phyloP scores from a whole-genome alignment of 2,888 invertebrate species.

The Hesperia comma region DNA sequence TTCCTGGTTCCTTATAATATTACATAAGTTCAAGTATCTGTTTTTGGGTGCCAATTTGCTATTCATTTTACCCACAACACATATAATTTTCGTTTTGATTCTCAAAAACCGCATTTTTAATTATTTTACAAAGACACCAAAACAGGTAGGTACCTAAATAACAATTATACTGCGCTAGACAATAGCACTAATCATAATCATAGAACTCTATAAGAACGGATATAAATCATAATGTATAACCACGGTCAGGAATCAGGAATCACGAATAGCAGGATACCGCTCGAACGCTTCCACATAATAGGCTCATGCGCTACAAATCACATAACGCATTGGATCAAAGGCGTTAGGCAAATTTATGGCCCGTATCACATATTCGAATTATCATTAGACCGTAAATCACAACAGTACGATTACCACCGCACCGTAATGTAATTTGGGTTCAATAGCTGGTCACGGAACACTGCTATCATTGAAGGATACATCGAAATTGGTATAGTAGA shows the following conservation, averaged over 20 bases:
- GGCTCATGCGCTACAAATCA: conserved; percentile 55
- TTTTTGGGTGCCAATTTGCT: too few species aligned
- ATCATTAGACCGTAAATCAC: conserved; percentile 56
- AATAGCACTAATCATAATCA: too few species aligned
- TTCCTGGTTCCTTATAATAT: too few species aligned
- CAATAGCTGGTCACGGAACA: conserved; percentile 56
- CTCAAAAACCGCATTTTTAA: too few species aligned
- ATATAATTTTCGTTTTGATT: too few species aligned
- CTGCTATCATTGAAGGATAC: conserved; percentile 52
- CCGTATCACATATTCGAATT: conserved; percentile 68
- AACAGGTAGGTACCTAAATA: too few species aligned
- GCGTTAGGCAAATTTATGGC: conserved; percentile 71
- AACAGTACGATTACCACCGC: conserved; percentile 36
- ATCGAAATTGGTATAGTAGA: conserved; percentile 1
- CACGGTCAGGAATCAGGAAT: conserved; percentile 8
- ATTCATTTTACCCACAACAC: too few species aligned
- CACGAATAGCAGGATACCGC: too few species aligned
- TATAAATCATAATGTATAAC: conserved; percentile 33
- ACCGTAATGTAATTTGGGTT: conserved; percentile 57
- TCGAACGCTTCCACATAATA: conserved; percentile 59
- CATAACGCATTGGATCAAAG: conserved; percentile 51
- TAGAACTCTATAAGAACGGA: conserved; percentile 4
- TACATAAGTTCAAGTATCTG: too few species aligned
- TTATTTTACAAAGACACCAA: too few species aligned
- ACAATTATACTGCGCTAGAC: too few species aligned